Conservation (phyloP, 2,888 invertebrate genomes). For the Zaprionus obscuricornis region DNA sequence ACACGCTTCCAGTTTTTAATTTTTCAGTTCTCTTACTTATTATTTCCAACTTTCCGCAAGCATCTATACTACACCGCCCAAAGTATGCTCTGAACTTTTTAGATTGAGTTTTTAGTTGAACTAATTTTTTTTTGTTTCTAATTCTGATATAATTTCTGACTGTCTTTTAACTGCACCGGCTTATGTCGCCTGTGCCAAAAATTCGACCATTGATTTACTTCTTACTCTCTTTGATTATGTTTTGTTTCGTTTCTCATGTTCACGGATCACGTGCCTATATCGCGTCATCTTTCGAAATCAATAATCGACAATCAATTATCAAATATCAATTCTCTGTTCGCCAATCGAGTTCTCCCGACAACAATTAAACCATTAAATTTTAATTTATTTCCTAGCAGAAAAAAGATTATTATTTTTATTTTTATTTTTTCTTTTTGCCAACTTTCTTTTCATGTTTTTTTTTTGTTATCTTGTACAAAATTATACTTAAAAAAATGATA, state of each 20-base stretch:
- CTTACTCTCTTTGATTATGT: slow-evolving; percentile 19
- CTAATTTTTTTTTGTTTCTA: too few species aligned
- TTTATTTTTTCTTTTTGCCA: slow-evolving; percentile 8
- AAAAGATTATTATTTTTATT: neutral
- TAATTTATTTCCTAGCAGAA: neutral
- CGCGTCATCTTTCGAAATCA: slow-evolving; percentile 43
- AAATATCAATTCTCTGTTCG: slow-evolving; percentile 34
- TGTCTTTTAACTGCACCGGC: slow-evolving; percentile 57
- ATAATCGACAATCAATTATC: slow-evolving; percentile 35
- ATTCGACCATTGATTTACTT: too few species aligned
- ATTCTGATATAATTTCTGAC: slow-evolving; percentile 41
- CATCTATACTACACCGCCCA: slow-evolving; percentile 66
- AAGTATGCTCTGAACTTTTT: slow-evolving; percentile 60
- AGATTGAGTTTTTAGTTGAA: slow-evolving; percentile 24
- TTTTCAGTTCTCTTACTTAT: slow-evolving; percentile 51
- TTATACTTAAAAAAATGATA: slow-evolving; percentile 24
- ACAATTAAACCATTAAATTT: too few species aligned
- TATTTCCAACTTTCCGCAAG: slow-evolving; percentile 60
- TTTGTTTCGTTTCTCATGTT: slow-evolving; percentile 40
- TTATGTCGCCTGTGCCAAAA: slow-evolving; percentile 48
- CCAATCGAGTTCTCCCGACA: too few species aligned
- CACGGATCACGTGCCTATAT: slow-evolving; percentile 14
- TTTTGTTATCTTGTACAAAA: slow-evolving; percentile 31
- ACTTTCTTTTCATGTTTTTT: slow-evolving; percentile 39
- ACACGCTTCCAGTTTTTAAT: slow-evolving; percentile 41